Percentiles rank a stretch among this genome's conserved stretches.
phyloP scores from a whole-genome alignment of 1,140 invertebrate genomes.

The Tetraneura akinire region DNA sequence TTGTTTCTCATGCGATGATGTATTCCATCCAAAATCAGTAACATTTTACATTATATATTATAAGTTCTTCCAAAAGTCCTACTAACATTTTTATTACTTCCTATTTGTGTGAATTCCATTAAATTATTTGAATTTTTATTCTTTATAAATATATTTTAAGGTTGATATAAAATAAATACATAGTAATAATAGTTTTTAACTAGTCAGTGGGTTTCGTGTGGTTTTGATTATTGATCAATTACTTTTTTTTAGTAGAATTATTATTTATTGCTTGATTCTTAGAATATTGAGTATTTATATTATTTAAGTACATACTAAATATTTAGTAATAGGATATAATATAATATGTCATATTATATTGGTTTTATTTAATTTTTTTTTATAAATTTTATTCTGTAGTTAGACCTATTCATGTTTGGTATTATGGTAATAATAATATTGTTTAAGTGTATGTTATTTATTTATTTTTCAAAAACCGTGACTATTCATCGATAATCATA shows the following conservation, averaged over 20 bases:
- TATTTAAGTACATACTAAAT: not conserved
- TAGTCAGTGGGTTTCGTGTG: constrained; percentile 38
- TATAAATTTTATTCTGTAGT: constrained; percentile 41
- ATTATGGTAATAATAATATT: too few relatives aligned
- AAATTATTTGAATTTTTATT: constrained; percentile 12
- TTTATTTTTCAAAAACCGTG: not conserved
- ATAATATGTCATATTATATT: too few relatives aligned
- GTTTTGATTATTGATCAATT: constrained; percentile 21
- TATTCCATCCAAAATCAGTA: constrained; percentile 41
- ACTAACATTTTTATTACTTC: constrained; percentile 50
- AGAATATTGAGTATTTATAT: not conserved
- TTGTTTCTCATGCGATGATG: not conserved
- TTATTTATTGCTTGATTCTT: constrained; percentile 17
- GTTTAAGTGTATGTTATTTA: too few relatives aligned
- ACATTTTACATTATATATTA: constrained; percentile 9
- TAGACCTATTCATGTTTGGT: not conserved
- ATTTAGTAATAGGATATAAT: constrained; percentile 5
- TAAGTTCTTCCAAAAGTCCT: constrained; percentile 46
- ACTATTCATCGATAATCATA: constrained; percentile 37
- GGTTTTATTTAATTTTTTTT: constrained; percentile 25
- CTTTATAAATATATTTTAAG: not conserved
- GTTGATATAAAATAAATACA: not conserved
- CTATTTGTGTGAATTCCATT: constrained; percentile 20
- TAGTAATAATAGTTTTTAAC: constrained; percentile 2
- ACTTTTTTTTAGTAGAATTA: not conserved